Conservation (phyloP, 2,797 vertebrate genomes). For the Gallinago stenura region DNA sequence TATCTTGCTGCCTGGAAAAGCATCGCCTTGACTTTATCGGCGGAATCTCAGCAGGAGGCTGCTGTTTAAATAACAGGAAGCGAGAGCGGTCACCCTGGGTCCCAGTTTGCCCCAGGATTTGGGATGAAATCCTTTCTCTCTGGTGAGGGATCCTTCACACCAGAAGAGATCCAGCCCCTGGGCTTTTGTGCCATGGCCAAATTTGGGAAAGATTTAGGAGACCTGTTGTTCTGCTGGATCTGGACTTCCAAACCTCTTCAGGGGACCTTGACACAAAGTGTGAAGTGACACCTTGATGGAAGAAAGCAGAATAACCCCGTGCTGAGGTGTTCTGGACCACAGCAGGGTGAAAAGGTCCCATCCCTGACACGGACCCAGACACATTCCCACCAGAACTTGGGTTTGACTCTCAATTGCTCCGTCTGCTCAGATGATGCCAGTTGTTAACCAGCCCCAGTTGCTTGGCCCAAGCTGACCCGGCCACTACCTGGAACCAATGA, state of each 20-base stretch:
- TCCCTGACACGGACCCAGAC: neutral
- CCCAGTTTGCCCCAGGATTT: neutral
- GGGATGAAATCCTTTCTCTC: neutral
- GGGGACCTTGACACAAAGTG: rapidly evolving
- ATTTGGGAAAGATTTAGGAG: neutral
- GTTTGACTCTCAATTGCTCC: neutral
- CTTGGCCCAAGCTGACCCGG: constrained; percentile 17
- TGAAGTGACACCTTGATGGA: neutral
- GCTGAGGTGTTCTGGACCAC: neutral
- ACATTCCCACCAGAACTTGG: neutral
- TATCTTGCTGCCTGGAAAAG: constrained; percentile 11
- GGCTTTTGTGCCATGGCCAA: neutral
- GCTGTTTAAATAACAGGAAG: constrained; percentile 16
- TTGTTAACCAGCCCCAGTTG: constrained; percentile 39
- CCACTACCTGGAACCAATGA: constrained; percentile 34
- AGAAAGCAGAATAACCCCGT: rapidly evolving
- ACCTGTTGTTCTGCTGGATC: rapidly evolving
- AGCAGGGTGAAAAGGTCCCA: neutral
- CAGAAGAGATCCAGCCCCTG: neutral
- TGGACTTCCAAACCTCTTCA: neutral
- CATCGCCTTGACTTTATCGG: neutral
- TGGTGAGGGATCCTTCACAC: neutral
- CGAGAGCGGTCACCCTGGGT: rapidly evolving
- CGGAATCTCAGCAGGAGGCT: neutral
- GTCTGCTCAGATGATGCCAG: neutral